These are phyloP conservation scores for Labroides dimidiatus DNA, from an alignment of 2,797 vertebrate species.

Conservation along the genomic window DNA sequence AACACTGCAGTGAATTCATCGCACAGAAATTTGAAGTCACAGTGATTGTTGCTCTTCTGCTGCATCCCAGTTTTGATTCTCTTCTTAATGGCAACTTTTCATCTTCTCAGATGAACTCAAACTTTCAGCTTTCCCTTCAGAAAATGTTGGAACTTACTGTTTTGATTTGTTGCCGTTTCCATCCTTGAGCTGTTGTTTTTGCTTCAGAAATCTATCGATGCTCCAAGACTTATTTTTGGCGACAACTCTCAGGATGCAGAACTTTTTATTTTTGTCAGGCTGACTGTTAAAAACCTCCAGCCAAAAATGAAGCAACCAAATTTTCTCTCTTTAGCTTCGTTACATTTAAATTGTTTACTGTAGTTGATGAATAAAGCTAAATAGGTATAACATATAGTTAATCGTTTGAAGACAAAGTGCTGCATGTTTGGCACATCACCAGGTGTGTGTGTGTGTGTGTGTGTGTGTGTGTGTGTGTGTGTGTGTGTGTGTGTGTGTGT, in stretches of 20 bases:
- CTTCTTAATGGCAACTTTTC: too few relatives aligned
- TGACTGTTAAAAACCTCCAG: not conserved
- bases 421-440: slow-evolving; percentile 18
- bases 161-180: too few relatives aligned
- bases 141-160: too few relatives aligned
- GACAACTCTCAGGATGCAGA: not conserved
- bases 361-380: not conserved
- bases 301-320: not conserved
- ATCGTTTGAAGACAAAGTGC: not conserved
- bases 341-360: not conserved
- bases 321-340: not conserved
- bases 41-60: too few relatives aligned
- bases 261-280: not conserved
- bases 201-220: too few relatives aligned
- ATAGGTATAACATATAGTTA: not conserved
- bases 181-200: too few relatives aligned
- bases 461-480: slow-evolving; percentile 2
- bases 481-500: slow-evolving; percentile 5
- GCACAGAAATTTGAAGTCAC: too few relatives aligned
- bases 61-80: too few relatives aligned
- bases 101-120: too few relatives aligned
- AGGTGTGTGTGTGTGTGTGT: not conserved
- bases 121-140: too few relatives aligned
- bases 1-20: too few relatives aligned
- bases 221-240: too few relatives aligned